Base-by-base conservation (phyloP, 2,113 vertebrate genomes). In the Castor canadensis region DNA sequence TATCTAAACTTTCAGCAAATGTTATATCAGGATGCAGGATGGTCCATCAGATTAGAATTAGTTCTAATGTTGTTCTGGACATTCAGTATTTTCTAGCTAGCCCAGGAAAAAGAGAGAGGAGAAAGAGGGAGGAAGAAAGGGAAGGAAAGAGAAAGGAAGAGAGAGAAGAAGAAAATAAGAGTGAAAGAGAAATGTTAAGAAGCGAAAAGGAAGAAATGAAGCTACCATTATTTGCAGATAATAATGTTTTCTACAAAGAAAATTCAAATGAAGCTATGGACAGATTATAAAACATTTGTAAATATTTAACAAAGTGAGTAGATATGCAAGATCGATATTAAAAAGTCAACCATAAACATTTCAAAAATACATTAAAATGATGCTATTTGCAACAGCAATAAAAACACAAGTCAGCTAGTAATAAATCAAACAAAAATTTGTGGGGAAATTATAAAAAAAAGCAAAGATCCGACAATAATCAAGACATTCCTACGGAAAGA, bases 151-250 rank as follows among this genome's bases (percentile, higher is more conserved):
- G 22, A 52, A 17, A 32, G 16, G 3, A 38, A 4, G 32, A 64
- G 9, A 54, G 4, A 0, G 0, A 11, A 3, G 16, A 30, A 8
- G 7, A 28, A 12, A 12, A 0, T 2, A 20, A 28, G 9, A 32
- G 3, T 20, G 30, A 38, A 16, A 40, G 0, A n/a, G 56, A 40
- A 12, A 6, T 5, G 8, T 1, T 56, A 22, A 49, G 43, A n/a
- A 32, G 3, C 15, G 17, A 15, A 83, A 43, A 43, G n/a, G 77
- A 56, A 4, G 12, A 60, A 73, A 35, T 12, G 17, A 47, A 47
- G 20, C 16, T 28, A 75, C 26, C n/a, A 15, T 26, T 45, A 8
- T 56, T 71, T 60, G 12, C 19, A 47, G 71, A 47, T 60, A 26
- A 45, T 47, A n/a, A 5, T 60, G 26, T 35, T 58, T 45, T 62